Evolutionary conservation across 2,888 invertebrate genomes (phyloP).

Genomic region (Euproctis similis): DNA sequence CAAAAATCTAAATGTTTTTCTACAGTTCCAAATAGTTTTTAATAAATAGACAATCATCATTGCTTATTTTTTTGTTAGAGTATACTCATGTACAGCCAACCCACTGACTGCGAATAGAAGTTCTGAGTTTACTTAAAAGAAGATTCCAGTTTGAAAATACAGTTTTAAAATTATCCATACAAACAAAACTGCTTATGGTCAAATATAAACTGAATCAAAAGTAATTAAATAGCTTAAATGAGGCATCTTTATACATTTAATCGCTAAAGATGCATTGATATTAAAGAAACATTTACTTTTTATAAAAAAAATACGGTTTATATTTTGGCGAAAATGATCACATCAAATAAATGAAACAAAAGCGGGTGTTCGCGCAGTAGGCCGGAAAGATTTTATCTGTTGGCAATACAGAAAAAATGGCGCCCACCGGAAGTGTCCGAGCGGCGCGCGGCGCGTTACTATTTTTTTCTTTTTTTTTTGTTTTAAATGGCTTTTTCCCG

Average conservation of each 20-base stretch:
- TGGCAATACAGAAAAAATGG: constrained; percentile 77
- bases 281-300: constrained; percentile 13
- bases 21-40: no score
- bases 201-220: no score
- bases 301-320: constrained; percentile 32
- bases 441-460: constrained; percentile 71
- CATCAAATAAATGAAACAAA: constrained; percentile 60
- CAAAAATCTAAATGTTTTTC: no score
- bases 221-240: no score
- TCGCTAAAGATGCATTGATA: constrained; percentile 6
- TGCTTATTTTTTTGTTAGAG: no score
- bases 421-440: constrained; percentile 77
- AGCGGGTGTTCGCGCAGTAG: constrained; percentile 69
- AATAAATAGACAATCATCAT: no score
- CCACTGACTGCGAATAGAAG: no score
- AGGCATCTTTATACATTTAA: neutral
- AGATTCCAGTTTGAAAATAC: no score
- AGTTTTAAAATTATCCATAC: no score
- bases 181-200: no score
- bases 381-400: constrained; percentile 76
- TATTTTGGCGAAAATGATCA: constrained; percentile 61
- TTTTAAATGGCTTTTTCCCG: constrained; percentile 76
- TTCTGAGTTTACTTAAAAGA: no score
- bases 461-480: constrained; percentile 68
- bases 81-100: no score